These are phyloP conservation scores for Helicoverpa assulta DNA, from an alignment of 2,888 invertebrate genomes.

Conservation along the genomic window DNA sequence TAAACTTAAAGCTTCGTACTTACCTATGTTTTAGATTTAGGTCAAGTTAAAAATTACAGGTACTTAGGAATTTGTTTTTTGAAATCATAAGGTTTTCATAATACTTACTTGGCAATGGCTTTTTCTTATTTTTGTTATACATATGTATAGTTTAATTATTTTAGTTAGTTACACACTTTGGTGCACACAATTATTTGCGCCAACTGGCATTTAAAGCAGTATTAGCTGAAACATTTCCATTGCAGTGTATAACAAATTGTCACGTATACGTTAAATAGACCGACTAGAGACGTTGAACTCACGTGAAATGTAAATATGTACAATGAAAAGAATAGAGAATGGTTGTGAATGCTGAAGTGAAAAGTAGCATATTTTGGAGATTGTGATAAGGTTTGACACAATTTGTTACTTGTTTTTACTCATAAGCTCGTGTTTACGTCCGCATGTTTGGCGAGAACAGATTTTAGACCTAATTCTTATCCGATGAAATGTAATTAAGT, in stretches of 20 bases:
- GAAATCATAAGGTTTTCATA: slow-evolving; percentile 12
- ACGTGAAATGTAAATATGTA: slow-evolving; percentile 44
- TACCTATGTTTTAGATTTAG: slow-evolving; percentile 28
- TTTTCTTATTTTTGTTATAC: slow-evolving; percentile 10
- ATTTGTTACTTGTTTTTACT: slow-evolving; percentile 27
- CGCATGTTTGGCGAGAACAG: slow-evolving; percentile 2
- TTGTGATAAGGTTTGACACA: slow-evolving; percentile 39
- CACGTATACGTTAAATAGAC: slow-evolving; percentile 17
- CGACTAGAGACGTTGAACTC: slow-evolving; percentile 6
- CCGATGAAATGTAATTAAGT: neutral
- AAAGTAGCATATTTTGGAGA: slow-evolving; percentile 25
- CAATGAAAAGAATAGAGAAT: slow-evolving; percentile 47
- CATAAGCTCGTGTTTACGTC: slow-evolving; percentile 3
- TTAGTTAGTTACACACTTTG: slow-evolving; percentile 24
- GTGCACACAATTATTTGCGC: slow-evolving; percentile 31
- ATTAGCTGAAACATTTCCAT: slow-evolving; percentile 61
- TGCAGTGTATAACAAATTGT: slow-evolving; percentile 29
- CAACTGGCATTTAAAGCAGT: slow-evolving; percentile 62
- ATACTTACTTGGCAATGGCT: slow-evolving; percentile 20
- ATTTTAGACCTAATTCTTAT: slow-evolving; percentile 2
- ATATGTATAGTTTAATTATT: slow-evolving; percentile 16
- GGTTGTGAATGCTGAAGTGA: slow-evolving; percentile 61
- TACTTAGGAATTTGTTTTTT: slow-evolving; percentile 35
- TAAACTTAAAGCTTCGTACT: slow-evolving; percentile 26
- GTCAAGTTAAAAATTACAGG: slow-evolving; percentile 28